Conservation (phyloP, 37 sponge, comb jelly and placozoan genomes). For the Eunapius fragilis region DNA sequence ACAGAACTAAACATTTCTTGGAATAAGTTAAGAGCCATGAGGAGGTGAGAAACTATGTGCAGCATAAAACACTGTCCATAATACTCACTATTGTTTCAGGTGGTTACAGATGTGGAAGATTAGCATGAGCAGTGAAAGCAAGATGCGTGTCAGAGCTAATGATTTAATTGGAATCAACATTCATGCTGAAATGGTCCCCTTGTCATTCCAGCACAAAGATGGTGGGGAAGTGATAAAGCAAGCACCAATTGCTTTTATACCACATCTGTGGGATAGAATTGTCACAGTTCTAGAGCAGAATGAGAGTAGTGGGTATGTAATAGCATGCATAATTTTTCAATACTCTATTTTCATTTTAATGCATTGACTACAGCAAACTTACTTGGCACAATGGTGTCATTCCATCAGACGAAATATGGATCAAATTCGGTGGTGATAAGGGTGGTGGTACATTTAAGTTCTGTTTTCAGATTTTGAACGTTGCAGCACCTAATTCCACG, state of each 20-base stretch:
- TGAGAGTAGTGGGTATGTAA: background rate
- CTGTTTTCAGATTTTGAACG: constrained; percentile 8
- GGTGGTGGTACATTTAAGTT: constrained; percentile 12
- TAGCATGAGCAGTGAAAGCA: background rate
- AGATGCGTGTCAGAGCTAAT: background rate
- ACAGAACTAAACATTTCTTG: background rate
- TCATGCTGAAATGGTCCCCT: background rate
- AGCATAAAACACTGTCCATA: background rate
- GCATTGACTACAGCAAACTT: background rate
- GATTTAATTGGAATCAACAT: background rate
- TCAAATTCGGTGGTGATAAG: constrained; percentile 17
- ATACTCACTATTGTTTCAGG: background rate
- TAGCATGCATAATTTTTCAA: background rate
- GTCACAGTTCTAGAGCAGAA: background rate
- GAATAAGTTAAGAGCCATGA: background rate
- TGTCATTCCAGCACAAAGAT: background rate
- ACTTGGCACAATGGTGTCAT: constrained; percentile 23
- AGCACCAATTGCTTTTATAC: background rate
- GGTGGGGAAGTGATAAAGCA: background rate
- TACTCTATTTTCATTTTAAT: background rate
- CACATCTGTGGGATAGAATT: background rate
- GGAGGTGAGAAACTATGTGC: background rate
- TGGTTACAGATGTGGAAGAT: background rate
- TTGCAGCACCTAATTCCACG: constrained; percentile 3
- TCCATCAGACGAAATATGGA: constrained; percentile 11